Base-by-base conservation (phyloP, 2,113 vertebrate species). In the Hymenochirus boettgeri region DNA sequence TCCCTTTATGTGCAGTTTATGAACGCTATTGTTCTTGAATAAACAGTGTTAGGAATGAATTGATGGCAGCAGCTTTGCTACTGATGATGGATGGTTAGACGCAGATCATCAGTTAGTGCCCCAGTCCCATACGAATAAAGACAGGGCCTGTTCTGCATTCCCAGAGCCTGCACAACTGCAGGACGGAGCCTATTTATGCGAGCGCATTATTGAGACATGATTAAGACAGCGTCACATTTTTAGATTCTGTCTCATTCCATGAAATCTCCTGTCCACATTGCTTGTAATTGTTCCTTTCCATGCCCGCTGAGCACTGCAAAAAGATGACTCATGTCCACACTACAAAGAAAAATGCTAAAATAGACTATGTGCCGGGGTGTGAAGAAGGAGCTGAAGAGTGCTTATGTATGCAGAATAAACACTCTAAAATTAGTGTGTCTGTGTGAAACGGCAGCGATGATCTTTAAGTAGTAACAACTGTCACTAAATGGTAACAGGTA, bases 241-340 rank as follows among this genome's bases (percentile, higher is more conserved):
- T 31, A 27, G 24, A 51, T 21, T 35, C 46, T 27, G 57, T 17
- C 22, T 39, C n/a, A 47, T 12, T 22, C 56, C 48, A 46, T 69
- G 65, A 53, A 60, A 53, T 69, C 48, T 52, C 35, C 21, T 45
- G 4, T 17, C 25, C 35, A 29, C 65, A 60, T 53, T 53, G 35
- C 33, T 45, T 46, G 57, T 69, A 53, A 45, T 51, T 53, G 47
- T 69, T 52, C 57, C 26, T 53, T 18, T 45, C 46, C 56, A 46
- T 69, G 31, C 65, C 57, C 12, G 23, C 47, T 69, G 47, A 29
- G 13, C 53, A 15, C 56, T 53, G 47, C 53, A 58, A 67, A 12
- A 21, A 60, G 48, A 69, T 69, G 65, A 69, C n/a, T 69, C 65
- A 69, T 42, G 33, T 69, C 46, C 26, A 69, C 65, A 69, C 55